Conservation (phyloP, 2,888 invertebrate species). For the Morpho deidamia region DNA sequence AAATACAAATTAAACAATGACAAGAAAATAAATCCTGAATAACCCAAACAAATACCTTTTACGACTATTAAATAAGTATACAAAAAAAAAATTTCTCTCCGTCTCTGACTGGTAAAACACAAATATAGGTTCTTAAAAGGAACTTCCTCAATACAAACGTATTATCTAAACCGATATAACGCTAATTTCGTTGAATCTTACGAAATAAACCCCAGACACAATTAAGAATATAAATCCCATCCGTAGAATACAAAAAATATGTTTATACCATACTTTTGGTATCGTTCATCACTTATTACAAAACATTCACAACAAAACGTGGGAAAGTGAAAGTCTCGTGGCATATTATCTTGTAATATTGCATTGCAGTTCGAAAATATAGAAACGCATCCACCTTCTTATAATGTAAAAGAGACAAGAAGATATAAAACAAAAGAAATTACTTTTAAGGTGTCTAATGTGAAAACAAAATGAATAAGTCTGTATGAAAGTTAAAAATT, state of each 20-base stretch:
- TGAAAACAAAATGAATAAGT: no score
- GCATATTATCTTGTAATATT: no score
- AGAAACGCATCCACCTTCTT: no score
- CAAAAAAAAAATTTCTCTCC: background rate
- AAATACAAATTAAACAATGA: background rate
- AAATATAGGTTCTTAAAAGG: slow-evolving; percentile 1
- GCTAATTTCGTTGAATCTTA: slow-evolving; percentile 2
- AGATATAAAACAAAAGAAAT: no score
- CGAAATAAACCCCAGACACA: background rate
- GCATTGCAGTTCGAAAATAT: no score
- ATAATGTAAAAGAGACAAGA: no score
- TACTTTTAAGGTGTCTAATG: no score
- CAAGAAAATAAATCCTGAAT: background rate
- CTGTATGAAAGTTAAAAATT: no score
- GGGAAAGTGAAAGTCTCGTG: no score
- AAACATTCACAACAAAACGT: slow-evolving; percentile 10
- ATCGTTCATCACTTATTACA: slow-evolving; percentile 27
- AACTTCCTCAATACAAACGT: slow-evolving; percentile 3
- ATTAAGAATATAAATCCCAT: slow-evolving; percentile 1
- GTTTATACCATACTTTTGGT: slow-evolving; percentile 28
- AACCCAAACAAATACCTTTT: background rate
- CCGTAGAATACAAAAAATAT: slow-evolving; percentile 2
- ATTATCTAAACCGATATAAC: background rate
- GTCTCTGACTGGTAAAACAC: slow-evolving; percentile 2
- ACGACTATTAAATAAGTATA: background rate